Percentiles rank a stretch among this genome's conserved stretches.
Conservation (phyloP, 2,888 invertebrate species). For the Oxycera nigricornis region DNA sequence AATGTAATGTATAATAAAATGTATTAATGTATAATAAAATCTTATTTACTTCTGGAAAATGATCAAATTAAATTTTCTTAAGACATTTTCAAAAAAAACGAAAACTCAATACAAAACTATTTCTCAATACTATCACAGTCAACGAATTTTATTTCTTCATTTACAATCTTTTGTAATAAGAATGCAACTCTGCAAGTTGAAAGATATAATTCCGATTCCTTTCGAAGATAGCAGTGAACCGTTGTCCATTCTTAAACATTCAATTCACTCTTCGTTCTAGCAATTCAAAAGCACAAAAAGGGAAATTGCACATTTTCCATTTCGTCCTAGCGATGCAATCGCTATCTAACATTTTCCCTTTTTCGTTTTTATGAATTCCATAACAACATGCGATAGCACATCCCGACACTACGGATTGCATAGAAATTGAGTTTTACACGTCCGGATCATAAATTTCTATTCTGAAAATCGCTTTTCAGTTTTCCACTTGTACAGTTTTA, state of each 20-base stretch:
- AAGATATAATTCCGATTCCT: slow-evolving; percentile 15
- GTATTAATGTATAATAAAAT: no score
- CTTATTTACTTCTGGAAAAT: no score
- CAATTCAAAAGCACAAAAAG: background rate
- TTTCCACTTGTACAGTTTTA: slow-evolving; percentile 16
- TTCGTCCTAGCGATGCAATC: background rate
- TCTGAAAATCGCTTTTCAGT: slow-evolving; percentile 12
- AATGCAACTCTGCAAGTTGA: background rate
- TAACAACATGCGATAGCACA: slow-evolving; percentile 5
- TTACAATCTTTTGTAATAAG: background rate
- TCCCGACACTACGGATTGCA: slow-evolving; percentile 20
- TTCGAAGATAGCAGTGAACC: background rate
- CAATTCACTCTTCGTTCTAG: background rate
- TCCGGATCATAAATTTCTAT: slow-evolving; percentile 38
- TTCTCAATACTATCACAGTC: no score
- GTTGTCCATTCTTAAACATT: slow-evolving; percentile 30
- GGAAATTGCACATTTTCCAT: slow-evolving; percentile 6
- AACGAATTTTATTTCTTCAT: background rate
- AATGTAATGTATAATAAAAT: no score
- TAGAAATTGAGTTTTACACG: slow-evolving; percentile 39
- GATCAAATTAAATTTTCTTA: no score
- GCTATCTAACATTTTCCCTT: background rate
- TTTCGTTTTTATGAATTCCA: slow-evolving; percentile 20
- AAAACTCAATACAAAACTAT: no score
- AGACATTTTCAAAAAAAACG: no score